phyloP scores from a whole-genome alignment of 2,113 vertebrate species.

The Oceanodroma tethys region DNA sequence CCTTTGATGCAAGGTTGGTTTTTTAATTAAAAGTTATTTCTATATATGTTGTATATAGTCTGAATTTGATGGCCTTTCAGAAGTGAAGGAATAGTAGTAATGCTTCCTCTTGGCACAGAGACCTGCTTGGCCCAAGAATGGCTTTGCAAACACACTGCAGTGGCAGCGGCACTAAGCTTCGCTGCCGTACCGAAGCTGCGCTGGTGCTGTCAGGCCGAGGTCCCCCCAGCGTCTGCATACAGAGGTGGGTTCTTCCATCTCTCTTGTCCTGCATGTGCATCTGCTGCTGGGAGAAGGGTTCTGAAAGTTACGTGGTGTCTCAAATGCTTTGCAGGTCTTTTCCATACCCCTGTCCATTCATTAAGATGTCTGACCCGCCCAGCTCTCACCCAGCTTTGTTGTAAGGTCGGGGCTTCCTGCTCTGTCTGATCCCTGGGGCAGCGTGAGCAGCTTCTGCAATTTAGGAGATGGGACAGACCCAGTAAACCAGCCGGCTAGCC shows the following conservation, averaged over 20 bases:
- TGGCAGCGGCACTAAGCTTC: not conserved
- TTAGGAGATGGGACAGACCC: not conserved
- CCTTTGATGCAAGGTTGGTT: constrained; percentile 70
- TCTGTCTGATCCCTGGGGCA: not conserved
- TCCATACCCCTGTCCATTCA: not conserved
- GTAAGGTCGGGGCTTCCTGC: not conserved
- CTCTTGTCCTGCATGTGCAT: not conserved
- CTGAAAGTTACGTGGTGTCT: rapidly evolving
- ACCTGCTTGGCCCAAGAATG: not conserved
- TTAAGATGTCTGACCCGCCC: not conserved
- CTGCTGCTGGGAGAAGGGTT: not conserved
- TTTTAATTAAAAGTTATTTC: constrained; percentile 82
- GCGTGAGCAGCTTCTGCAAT: not conserved
- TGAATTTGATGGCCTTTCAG: constrained; percentile 43
- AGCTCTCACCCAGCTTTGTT: not conserved
- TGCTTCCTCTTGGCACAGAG: not conserved
- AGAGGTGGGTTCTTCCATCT: not conserved
- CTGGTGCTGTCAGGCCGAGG: not conserved
- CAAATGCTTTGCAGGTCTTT: not conserved
- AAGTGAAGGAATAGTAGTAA: not conserved
- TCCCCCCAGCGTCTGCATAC: not conserved
- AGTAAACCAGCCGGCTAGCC: not conserved
- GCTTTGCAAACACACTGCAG: not conserved
- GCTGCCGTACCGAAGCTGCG: not conserved
- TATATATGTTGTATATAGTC: constrained; percentile 57